Percentiles rank a stretch among this genome's conserved stretches.
These are phyloP conservation scores for Poecilia velifera DNA, from an alignment of 2,797 vertebrate genomes.

Conservation along the genomic window DNA sequence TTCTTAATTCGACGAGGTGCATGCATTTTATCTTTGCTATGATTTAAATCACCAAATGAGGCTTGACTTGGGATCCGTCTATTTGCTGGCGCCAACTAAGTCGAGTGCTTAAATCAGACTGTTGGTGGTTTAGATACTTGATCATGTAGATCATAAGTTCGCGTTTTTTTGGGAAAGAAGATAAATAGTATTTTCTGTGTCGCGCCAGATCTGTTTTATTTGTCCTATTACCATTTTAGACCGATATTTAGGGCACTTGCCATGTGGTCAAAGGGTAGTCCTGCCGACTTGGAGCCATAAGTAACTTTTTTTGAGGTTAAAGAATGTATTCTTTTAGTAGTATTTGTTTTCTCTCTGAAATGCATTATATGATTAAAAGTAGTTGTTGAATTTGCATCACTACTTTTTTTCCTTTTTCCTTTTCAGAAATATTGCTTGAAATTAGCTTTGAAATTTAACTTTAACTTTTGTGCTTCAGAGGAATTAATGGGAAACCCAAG, in stretches of 20 bases:
- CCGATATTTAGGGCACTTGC: slow-evolving; percentile 35
- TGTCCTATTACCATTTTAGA: neutral
- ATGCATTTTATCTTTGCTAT: neutral
- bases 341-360: neutral
- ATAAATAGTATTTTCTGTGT: neutral
- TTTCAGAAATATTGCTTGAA: neutral
- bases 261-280: slow-evolving; percentile 29
- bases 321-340: neutral
- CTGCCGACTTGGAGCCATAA: neutral
- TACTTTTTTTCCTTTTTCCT: neutral
- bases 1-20: neutral
- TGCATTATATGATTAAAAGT: neutral
- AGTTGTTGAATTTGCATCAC: neutral
- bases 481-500: slow-evolving; percentile 86
- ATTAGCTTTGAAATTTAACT: neutral
- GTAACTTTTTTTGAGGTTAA: too few relatives aligned
- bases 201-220: too few relatives aligned
- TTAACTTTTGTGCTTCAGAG: slow-evolving; percentile 66
- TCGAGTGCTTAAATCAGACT: neutral
- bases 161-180: too few relatives aligned
- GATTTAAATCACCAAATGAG: neutral
- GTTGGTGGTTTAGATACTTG: too few relatives aligned
- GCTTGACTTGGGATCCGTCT: slow-evolving; percentile 19
- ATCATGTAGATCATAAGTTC: too few relatives aligned
- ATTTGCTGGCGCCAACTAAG: neutral